These are phyloP conservation scores for Cettia cetti DNA, from an alignment of 2,113 vertebrate genomes.

Conservation along the genomic window DNA sequence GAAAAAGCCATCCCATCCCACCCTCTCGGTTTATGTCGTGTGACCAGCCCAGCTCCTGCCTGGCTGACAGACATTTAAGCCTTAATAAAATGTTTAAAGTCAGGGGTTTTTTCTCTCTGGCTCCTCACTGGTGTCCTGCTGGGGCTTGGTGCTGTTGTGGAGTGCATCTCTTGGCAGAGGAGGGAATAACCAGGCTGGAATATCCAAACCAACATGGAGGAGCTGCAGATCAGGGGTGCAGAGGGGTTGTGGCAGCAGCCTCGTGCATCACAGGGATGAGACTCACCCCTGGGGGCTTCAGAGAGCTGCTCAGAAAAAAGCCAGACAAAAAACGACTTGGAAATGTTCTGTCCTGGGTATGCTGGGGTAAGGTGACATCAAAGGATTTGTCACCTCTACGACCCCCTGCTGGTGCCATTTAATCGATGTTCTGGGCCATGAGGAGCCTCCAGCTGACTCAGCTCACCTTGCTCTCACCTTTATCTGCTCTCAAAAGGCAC, in stretches of 20 bases:
- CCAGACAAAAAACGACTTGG: background rate
- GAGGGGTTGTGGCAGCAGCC: background rate
- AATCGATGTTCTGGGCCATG: background rate
- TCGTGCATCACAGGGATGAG: rapidly evolving
- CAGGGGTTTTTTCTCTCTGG: background rate
- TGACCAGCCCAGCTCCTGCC: background rate
- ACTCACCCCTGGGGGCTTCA: background rate
- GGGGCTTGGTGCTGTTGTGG: background rate
- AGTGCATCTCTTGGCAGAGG: background rate
- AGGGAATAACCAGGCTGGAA: background rate
- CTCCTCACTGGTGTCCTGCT: background rate
- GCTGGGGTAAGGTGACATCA: background rate
- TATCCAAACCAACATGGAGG: rapidly evolving
- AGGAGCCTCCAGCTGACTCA: background rate
- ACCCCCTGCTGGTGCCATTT: background rate
- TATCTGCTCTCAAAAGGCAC: background rate
- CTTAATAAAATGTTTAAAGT: constrained; percentile 63
- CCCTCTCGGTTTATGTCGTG: background rate
- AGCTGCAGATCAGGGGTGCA: background rate
- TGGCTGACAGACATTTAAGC: constrained; percentile 54
- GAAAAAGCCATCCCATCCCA: background rate
- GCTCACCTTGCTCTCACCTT: background rate
- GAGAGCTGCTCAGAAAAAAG: background rate
- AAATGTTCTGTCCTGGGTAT: rapidly evolving
- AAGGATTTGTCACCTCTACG: background rate